Evolutionary conservation across 2,888 invertebrate genomes (phyloP).

Genomic region (Luffia ferchaultella): DNA sequence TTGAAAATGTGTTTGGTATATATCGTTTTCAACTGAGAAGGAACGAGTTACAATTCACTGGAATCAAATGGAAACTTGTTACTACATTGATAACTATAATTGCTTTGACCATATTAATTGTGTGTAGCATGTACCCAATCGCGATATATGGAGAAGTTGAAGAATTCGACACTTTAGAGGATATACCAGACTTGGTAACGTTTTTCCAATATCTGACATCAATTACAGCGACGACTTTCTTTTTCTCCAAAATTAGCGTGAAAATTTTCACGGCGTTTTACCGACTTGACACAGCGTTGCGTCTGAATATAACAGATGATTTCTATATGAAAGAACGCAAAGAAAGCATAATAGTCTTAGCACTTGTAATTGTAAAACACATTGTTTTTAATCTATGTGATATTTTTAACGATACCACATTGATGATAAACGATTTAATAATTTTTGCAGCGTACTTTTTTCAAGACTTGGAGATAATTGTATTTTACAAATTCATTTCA

Average conservation of each 20-base stretch:
- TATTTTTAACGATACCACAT: not conserved
- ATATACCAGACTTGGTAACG: slow-evolving; percentile 3
- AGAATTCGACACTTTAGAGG: slow-evolving; percentile 1
- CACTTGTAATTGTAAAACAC: not conserved
- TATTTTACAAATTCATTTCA: slow-evolving; percentile 5
- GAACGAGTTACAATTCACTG: slow-evolving; percentile 1
- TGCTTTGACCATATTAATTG: not conserved
- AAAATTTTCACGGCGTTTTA: slow-evolving; percentile 5
- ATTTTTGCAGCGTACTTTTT: slow-evolving; percentile 3
- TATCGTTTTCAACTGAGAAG: slow-evolving; percentile 8
- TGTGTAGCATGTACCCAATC: not conserved
- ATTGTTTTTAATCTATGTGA: slow-evolving; percentile 3
- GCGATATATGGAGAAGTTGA: not conserved
- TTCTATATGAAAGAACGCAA: slow-evolving; percentile 5
- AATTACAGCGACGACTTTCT: slow-evolving; percentile 1
- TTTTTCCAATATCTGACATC: slow-evolving; percentile 6
- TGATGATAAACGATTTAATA: slow-evolving; percentile 1
- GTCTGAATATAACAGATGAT: not conserved
- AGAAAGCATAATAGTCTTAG: slow-evolving; percentile 1
- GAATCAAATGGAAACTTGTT: slow-evolving; percentile 6
- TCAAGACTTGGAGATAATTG: slow-evolving; percentile 3
- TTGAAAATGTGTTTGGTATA: slow-evolving; percentile 9
- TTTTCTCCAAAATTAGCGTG: slow-evolving; percentile 5
- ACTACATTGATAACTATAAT: slow-evolving; percentile 6
- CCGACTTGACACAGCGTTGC: slow-evolving; percentile 5